phyloP scores from a whole-genome alignment of 2,113 vertebrate genomes.

The Mobula hypostoma region DNA sequence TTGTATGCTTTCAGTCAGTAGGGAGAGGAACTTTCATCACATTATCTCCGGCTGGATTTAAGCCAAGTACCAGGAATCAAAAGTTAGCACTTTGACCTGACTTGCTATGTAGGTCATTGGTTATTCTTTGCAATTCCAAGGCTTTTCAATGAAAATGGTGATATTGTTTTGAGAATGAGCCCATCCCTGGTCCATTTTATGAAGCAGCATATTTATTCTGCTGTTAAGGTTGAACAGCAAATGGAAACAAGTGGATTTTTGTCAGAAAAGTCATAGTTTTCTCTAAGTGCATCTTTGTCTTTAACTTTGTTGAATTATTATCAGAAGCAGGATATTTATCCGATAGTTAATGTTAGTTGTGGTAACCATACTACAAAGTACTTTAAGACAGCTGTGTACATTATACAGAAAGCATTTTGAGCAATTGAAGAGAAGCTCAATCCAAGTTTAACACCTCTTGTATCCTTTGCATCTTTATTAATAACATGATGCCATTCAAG shows the following conservation, averaged over 20 bases:
- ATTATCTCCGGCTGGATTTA: slow-evolving; percentile 7
- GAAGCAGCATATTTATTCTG: background rate
- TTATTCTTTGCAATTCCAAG: too few relatives aligned
- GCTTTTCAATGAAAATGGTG: background rate
- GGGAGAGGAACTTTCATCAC: background rate
- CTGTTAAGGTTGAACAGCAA: background rate
- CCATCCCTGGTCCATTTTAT: background rate
- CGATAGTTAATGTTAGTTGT: background rate
- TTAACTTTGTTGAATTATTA: background rate
- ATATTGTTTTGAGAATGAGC: background rate
- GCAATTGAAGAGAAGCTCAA: background rate
- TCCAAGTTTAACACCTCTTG: background rate
- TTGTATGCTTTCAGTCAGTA: slow-evolving; percentile 4
- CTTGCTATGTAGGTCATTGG: background rate
- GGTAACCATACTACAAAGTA: background rate
- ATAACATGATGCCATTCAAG: background rate
- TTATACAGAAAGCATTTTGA: background rate
- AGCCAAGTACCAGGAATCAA: slow-evolving; percentile 6
- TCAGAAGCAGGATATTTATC: background rate
- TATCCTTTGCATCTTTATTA: background rate
- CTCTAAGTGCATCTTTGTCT: background rate
- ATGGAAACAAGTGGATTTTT: background rate
- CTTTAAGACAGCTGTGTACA: background rate
- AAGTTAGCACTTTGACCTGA: background rate
- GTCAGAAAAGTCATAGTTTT: background rate